Evolutionary conservation across 2,888 invertebrate genomes (phyloP), one percentile per base, ranked within the genome.

Genomic region (Cheiracanthium punctorium): DNA sequence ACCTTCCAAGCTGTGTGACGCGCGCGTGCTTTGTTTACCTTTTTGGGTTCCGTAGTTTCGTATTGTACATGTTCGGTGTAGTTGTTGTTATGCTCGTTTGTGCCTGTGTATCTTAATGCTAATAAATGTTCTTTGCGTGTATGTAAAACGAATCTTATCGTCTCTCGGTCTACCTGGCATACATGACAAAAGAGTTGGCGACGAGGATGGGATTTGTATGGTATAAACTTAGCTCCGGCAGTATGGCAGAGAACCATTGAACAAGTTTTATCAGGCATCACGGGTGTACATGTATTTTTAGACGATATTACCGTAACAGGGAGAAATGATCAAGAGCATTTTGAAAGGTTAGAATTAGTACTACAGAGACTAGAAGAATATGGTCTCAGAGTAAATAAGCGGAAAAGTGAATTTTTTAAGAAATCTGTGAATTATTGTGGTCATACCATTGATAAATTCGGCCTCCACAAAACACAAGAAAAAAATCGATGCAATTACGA

Each of bases 241-340:
- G 5, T 75, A 77, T 29, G 91, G 91, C 20, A 72, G 91, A 52
- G 91, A 90, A 12, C 90, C 91, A 0, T 91, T 17, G n/a, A n/a
- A 73, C n/a, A n/a, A n/a, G n/a, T n/a, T n/a, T n/a, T n/a, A n/a
- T n/a, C n/a, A n/a, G n/a, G n/a, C n/a, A n/a, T n/a, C n/a, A n/a
- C n/a, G n/a, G n/a, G n/a, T n/a, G n/a, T n/a, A n/a, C n/a, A n/a
- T n/a, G n/a, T n/a, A n/a, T n/a, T n/a, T n/a, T n/a, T n/a, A n/a
- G n/a, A n/a, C n/a, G n/a, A n/a, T n/a, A n/a, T n/a, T n/a, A n/a
- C n/a, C n/a, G n/a, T n/a, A n/a, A n/a, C n/a, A n/a, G n/a, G n/a
- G n/a, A n/a, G n/a, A n/a, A n/a, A n/a, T n/a, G n/a, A n/a, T n/a
- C n/a, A n/a, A n/a, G n/a, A n/a, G n/a, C n/a, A n/a, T n/a, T n/a